A percentile compares a stretch with the other conserved stretches of the same genome.
phyloP scores from a whole-genome alignment of 2,888 invertebrate genomes.

The Arge pagana region DNA sequence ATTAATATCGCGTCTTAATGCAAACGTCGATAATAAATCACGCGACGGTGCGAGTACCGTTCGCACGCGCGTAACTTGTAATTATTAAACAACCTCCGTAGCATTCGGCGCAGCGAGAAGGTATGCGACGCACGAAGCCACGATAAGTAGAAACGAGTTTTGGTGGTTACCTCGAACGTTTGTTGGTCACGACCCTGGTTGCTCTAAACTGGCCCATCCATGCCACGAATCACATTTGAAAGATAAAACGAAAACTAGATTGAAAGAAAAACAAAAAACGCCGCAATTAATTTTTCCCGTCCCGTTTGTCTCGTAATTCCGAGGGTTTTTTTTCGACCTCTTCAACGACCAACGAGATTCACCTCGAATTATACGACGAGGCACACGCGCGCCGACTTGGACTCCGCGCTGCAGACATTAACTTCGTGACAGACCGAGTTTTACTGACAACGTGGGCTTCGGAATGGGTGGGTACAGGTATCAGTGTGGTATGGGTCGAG shows the following conservation, averaged over 20 bases:
- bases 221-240: slow-evolving; percentile 9
- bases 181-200: slow-evolving; percentile 21
- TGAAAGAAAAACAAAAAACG: background rate
- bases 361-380: too few relatives aligned
- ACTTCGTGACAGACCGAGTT: slow-evolving; percentile 15
- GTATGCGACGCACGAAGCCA: too few relatives aligned
- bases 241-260: slow-evolving; percentile 7
- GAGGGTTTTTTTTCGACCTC: background rate
- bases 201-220: slow-evolving; percentile 21
- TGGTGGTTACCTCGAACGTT: slow-evolving; percentile 19
- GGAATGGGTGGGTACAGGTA: background rate
- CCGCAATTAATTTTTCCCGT: background rate
- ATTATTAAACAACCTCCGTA: too few relatives aligned
- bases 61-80: too few relatives aligned
- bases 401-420: background rate
- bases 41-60: too few relatives aligned
- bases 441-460: slow-evolving; percentile 21
- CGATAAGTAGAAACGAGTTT: background rate
- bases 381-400: background rate
- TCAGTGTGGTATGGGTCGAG: background rate
- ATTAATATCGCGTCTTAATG: too few relatives aligned
- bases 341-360: too few relatives aligned
- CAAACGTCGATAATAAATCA: too few relatives aligned
- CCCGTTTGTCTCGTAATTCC: background rate
- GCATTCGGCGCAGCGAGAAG: too few relatives aligned